Conservation (phyloP, 2,888 invertebrate genomes). For the Dinocampus coccinellae region DNA sequence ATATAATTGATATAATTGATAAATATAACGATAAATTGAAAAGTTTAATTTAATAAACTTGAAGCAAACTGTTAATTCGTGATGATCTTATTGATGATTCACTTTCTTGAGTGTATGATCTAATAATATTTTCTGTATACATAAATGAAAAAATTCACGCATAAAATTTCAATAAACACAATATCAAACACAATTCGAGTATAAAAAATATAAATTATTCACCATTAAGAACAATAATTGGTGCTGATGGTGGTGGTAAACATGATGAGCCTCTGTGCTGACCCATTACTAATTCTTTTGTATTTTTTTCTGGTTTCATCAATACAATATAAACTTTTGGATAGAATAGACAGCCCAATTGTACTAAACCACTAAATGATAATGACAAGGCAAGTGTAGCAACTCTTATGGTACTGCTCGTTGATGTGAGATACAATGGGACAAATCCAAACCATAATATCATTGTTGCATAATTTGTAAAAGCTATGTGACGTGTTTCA, state of each 20-base stretch:
- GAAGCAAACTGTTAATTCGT: slow-evolving; percentile 38
- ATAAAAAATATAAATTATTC: slow-evolving; percentile 6
- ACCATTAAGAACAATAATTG: slow-evolving; percentile 57
- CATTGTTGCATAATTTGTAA: slow-evolving; percentile 73
- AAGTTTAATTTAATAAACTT: too few relatives aligned
- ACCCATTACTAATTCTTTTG: slow-evolving; percentile 72
- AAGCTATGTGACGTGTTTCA: slow-evolving; percentile 73
- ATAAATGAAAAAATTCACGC: not conserved
- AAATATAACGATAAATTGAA: not conserved
- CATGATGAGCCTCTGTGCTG: slow-evolving; percentile 61
- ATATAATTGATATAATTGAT: not conserved
- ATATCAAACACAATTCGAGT: not conserved
- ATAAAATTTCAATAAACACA: not conserved
- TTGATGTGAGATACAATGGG: slow-evolving; percentile 71
- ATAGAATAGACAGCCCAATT: slow-evolving; percentile 71
- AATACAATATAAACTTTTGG: slow-evolving; percentile 74
- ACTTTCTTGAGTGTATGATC: slow-evolving; percentile 42
- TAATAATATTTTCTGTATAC: slow-evolving; percentile 40
- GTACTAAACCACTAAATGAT: slow-evolving; percentile 72
- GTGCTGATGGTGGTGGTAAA: slow-evolving; percentile 53
- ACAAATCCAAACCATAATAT: slow-evolving; percentile 74
- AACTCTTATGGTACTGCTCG: slow-evolving; percentile 70
- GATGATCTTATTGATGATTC: slow-evolving; percentile 43
- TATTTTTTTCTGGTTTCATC: slow-evolving; percentile 73
- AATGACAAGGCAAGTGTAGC: slow-evolving; percentile 72